Percentiles rank a stretch among this genome's conserved stretches.
These are phyloP conservation scores for Reinhardtius hippoglossoides DNA, from an alignment of 2,113 vertebrate species.

Conservation along the genomic window DNA sequence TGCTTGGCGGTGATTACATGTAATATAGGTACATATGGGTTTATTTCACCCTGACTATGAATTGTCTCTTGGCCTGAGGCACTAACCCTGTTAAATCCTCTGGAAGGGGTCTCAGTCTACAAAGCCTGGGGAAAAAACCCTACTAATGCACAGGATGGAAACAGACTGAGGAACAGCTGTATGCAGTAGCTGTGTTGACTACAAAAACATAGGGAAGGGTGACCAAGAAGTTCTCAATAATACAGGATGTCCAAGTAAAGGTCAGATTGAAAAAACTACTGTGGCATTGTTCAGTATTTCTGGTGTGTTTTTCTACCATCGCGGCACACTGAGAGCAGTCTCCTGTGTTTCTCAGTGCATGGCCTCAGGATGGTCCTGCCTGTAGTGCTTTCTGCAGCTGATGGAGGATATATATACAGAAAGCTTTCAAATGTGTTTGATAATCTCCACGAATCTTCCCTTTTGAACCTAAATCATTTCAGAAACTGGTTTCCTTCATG, in stretches of 20 bases:
- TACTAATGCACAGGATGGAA: neutral
- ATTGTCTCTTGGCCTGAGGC: neutral
- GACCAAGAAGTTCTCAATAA: neutral
- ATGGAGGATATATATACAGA: neutral
- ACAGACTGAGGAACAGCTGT: neutral
- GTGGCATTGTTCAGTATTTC: too few relatives aligned
- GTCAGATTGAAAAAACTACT: too few relatives aligned
- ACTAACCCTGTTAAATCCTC: neutral
- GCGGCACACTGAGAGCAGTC: neutral
- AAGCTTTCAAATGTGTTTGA: neutral
- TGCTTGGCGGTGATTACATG: neutral
- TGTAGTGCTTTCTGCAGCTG: neutral
- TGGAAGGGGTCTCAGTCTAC: neutral
- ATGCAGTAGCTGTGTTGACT: neutral
- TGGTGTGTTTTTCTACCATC: too few relatives aligned
- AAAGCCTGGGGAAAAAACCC: neutral
- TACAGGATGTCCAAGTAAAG: too few relatives aligned
- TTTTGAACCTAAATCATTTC: slow-evolving; percentile 25
- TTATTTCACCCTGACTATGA: neutral
- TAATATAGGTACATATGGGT: neutral
- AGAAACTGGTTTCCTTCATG: slow-evolving; percentile 89
- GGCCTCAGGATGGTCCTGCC: neutral
- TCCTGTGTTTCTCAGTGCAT: neutral
- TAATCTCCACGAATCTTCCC: neutral
- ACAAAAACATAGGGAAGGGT: neutral